phyloP scores from a whole-genome alignment of 2,888 invertebrate genomes.

The Drosophila falleni region DNA sequence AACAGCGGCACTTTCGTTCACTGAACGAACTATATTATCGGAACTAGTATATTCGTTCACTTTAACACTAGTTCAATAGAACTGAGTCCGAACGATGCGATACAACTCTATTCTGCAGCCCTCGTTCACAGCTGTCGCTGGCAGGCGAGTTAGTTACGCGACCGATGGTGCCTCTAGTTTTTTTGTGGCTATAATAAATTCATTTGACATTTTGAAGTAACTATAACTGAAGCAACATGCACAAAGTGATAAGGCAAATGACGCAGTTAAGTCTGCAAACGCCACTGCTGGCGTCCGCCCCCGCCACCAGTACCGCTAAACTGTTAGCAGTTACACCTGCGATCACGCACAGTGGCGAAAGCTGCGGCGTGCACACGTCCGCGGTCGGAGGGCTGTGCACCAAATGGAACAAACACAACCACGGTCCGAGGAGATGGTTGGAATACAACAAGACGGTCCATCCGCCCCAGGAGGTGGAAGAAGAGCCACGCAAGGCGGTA shows the following conservation, averaged over 20 bases:
- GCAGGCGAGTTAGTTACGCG: constrained; percentile 60
- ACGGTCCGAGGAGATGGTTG: constrained; percentile 87
- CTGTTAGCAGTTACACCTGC: constrained; percentile 21
- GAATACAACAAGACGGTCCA: constrained; percentile 91
- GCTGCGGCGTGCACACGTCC: constrained; percentile 77
- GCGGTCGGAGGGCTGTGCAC: constrained; percentile 51
- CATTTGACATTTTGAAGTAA: constrained; percentile 14
- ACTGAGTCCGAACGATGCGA: too few relatives aligned
- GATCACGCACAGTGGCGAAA: constrained; percentile 32
- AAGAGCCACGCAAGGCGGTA: constrained; percentile 93
- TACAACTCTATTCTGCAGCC: background rate
- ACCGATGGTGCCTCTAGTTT: constrained; percentile 34
- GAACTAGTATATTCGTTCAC: too few relatives aligned
- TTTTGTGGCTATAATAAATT: constrained; percentile 16
- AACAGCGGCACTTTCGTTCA: too few relatives aligned
- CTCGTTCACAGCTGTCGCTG: constrained; percentile 46
- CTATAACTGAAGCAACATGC: constrained; percentile 41
- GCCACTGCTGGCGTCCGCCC: constrained; percentile 24
- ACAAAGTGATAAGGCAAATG: constrained; percentile 64
- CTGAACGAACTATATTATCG: too few relatives aligned
- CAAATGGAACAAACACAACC: constrained; percentile 81
- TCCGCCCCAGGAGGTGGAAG: constrained; percentile 92
- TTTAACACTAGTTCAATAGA: too few relatives aligned
- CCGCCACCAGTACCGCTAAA: constrained; percentile 16
- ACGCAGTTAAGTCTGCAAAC: constrained; percentile 59